These are phyloP conservation scores for Eriocheir sinensis DNA, from an alignment of 1,140 invertebrate genomes.

Conservation along the genomic window DNA sequence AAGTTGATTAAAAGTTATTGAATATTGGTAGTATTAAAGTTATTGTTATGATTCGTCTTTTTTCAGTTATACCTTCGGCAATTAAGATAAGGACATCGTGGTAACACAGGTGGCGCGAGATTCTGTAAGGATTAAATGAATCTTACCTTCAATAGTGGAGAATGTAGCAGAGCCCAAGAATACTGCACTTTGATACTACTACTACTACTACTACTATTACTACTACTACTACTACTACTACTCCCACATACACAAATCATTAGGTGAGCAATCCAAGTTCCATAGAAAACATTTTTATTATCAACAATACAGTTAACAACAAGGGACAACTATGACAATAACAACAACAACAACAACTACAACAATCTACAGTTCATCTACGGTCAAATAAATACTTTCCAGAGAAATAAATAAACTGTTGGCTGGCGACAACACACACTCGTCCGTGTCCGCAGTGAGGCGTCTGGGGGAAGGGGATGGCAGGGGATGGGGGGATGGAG, in stretches of 20 bases:
- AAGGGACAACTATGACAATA: background rate
- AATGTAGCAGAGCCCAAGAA: too few relatives aligned
- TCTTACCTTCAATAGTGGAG: too few relatives aligned
- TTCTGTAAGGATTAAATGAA: too few relatives aligned
- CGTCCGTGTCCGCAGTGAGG: background rate
- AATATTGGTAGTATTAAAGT: background rate
- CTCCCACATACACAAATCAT: background rate
- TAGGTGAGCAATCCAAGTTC: background rate
- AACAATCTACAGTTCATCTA: background rate
- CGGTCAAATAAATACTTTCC: background rate
- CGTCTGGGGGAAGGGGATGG: background rate
- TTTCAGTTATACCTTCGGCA: background rate
- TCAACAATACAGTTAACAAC: background rate
- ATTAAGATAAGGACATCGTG: too few relatives aligned
- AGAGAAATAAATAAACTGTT: background rate
- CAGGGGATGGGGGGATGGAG: background rate
- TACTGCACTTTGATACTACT: background rate
- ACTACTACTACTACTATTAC: background rate
- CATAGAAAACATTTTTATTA: conserved; percentile 12
- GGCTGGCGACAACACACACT: background rate
- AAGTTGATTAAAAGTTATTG: background rate
- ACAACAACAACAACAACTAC: background rate
- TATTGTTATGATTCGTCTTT: background rate
- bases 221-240: background rate
- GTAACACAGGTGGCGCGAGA: too few relatives aligned